These are phyloP conservation scores for Sminthurinus aureus DNA, from an alignment of 2,888 invertebrate genomes.

Conservation along the genomic window DNA sequence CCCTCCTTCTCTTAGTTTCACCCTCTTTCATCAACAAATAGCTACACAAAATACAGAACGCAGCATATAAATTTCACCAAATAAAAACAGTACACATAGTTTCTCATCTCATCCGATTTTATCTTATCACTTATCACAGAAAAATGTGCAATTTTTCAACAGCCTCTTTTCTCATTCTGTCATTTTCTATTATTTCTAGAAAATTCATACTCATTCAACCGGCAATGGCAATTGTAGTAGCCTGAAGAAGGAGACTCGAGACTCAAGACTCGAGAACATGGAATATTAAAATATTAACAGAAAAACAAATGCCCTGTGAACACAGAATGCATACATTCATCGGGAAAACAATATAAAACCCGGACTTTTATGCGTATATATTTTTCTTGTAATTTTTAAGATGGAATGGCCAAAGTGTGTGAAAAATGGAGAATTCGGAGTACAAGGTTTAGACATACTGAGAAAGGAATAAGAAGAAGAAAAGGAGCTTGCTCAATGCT, in stretches of 20 bases:
- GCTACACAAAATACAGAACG: no score
- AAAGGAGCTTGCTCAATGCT: background rate
- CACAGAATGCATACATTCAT: background rate
- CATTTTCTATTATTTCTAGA: background rate
- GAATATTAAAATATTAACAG: background rate
- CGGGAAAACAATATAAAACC: background rate
- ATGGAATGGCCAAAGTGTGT: constrained; percentile 46
- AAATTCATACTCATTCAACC: constrained; percentile 31
- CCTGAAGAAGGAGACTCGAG: background rate
- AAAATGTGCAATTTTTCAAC: constrained; percentile 21
- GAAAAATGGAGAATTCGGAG: constrained; percentile 44
- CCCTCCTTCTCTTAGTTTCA: no score
- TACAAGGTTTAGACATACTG: background rate
- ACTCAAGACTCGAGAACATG: no score
- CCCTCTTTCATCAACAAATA: no score
- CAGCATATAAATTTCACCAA: no score
- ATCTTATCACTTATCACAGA: background rate
- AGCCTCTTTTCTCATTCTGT: background rate
- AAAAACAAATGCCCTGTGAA: background rate
- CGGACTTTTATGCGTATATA: background rate
- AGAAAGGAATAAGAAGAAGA: background rate
- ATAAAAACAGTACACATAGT: no score
- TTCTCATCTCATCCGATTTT: no score
- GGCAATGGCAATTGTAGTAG: background rate
- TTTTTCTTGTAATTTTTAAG: constrained; percentile 34